phyloP scores from a whole-genome alignment of 2,888 invertebrate species.

The Bedellia somnulentella region DNA sequence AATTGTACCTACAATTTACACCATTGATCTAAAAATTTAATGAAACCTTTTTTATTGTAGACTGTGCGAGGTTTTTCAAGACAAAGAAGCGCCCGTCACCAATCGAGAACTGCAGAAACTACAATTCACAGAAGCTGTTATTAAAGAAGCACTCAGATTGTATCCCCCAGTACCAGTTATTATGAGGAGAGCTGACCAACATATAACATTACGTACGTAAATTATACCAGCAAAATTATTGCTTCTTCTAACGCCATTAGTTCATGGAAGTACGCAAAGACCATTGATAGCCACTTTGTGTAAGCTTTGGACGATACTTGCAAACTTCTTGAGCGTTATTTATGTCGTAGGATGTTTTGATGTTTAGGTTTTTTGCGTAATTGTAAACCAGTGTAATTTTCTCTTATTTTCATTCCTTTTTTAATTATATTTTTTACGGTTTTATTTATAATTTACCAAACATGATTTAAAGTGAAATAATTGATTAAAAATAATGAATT shows the following conservation, averaged over 20 bases:
- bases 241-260: no score
- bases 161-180: constrained; percentile 20
- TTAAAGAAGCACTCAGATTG: constrained; percentile 21
- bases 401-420: no score
- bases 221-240: no score
- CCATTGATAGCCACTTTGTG: no score
- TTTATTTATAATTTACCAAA: not conserved
- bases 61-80: constrained; percentile 16
- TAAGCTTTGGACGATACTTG: no score
- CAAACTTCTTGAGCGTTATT: no score
- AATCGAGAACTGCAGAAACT: constrained; percentile 16
- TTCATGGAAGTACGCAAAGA: no score
- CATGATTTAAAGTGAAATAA: not conserved
- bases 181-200: constrained; percentile 14
- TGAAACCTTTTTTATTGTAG: no score
- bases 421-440: not conserved
- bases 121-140: constrained; percentile 22
- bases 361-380: no score
- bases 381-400: no score
- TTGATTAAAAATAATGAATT: no score
- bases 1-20: not conserved
- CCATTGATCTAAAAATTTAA: not conserved
- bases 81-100: constrained; percentile 13
- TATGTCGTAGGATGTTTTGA: no score
- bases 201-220: constrained; percentile 14